Evolutionary conservation across 2,797 vertebrate species (phyloP).

Genomic region (Sardinella longiceps): DNA sequence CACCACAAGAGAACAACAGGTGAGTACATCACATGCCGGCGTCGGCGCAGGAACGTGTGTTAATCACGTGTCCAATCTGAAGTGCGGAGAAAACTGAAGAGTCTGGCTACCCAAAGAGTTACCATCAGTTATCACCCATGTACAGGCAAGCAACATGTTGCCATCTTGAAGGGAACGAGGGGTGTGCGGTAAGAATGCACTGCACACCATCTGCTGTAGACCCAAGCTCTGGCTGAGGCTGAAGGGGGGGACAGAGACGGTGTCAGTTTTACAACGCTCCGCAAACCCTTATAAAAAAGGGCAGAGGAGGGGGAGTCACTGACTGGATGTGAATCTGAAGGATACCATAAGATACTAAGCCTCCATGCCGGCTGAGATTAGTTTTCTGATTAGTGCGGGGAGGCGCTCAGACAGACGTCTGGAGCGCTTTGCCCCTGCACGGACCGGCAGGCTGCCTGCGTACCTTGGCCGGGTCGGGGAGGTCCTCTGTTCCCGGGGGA

Average conservation of each 20-base stretch:
- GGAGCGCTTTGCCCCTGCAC: slow-evolving; percentile 19
- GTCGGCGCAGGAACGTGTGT: slow-evolving; percentile 39
- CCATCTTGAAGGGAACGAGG: slow-evolving; percentile 64
- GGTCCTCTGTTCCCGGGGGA: slow-evolving; percentile 89
- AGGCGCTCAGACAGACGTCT: background rate
- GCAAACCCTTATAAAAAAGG: slow-evolving; percentile 59
- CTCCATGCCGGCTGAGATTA: background rate
- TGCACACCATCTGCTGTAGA: slow-evolving; percentile 72
- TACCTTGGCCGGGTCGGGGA: slow-evolving; percentile 97
- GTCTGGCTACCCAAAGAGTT: slow-evolving; percentile 77
- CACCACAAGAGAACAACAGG: slow-evolving; percentile 28
- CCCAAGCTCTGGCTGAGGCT: slow-evolving; percentile 68
- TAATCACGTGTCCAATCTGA: slow-evolving; percentile 51
- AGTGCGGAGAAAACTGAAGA: slow-evolving; percentile 72
- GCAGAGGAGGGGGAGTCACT: slow-evolving; percentile 59
- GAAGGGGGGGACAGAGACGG: slow-evolving; percentile 54
- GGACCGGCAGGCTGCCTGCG: background rate
- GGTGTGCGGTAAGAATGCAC: slow-evolving; percentile 66
- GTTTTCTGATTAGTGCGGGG: background rate
- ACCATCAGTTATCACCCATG: slow-evolving; percentile 73
- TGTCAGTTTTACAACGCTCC: slow-evolving; percentile 68
- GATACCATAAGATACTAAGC: slow-evolving; percentile 41
- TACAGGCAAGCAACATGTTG: slow-evolving; percentile 72
- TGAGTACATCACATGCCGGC: background rate
- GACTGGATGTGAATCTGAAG: slow-evolving; percentile 77